Conservation (phyloP, 2,888 invertebrate genomes). For the Phortica okadai region DNA sequence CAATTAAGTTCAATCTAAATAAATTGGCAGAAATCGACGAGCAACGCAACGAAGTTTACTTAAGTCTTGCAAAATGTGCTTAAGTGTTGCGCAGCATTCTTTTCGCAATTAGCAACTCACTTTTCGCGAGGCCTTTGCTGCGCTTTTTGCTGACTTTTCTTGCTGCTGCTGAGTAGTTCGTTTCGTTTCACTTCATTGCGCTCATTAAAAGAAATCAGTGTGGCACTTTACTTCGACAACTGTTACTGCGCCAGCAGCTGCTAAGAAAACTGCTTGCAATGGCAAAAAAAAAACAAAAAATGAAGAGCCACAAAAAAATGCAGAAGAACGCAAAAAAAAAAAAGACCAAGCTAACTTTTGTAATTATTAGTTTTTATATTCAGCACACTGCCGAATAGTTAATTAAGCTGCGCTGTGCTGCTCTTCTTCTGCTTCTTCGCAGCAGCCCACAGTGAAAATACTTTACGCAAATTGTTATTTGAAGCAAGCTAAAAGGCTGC, state of each 20-base stretch:
- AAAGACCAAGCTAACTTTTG: constrained; percentile 29
- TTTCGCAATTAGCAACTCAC: constrained; percentile 53
- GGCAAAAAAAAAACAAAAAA: constrained; percentile 21
- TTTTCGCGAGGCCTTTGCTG: neutral
- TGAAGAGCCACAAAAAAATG: neutral
- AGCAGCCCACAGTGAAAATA: constrained; percentile 6
- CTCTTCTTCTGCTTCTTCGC: neutral
- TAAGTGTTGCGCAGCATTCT: constrained; percentile 38
- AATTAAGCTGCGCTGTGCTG: constrained; percentile 52
- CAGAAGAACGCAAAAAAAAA: constrained; percentile 17
- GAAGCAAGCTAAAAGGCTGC: neutral
- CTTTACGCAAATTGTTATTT: neutral
- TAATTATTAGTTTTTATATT: constrained; percentile 25
- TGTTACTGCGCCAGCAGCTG: constrained; percentile 38
- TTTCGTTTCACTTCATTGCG: constrained; percentile 24
- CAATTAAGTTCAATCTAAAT: constrained; percentile 49
- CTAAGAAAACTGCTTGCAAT: constrained; percentile 46
- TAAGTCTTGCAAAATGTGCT: constrained; percentile 55
- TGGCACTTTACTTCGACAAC: constrained; percentile 29
- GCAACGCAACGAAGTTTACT: constrained; percentile 10
- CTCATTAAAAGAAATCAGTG: constrained; percentile 56
- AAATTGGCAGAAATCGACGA: constrained; percentile 36
- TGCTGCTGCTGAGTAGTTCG: neutral
- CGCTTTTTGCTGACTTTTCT: neutral
- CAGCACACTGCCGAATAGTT: constrained; percentile 40